These are phyloP conservation scores for Drosophila setosimentum DNA, from an alignment of 2,888 invertebrate species.

Conservation along the genomic window DNA sequence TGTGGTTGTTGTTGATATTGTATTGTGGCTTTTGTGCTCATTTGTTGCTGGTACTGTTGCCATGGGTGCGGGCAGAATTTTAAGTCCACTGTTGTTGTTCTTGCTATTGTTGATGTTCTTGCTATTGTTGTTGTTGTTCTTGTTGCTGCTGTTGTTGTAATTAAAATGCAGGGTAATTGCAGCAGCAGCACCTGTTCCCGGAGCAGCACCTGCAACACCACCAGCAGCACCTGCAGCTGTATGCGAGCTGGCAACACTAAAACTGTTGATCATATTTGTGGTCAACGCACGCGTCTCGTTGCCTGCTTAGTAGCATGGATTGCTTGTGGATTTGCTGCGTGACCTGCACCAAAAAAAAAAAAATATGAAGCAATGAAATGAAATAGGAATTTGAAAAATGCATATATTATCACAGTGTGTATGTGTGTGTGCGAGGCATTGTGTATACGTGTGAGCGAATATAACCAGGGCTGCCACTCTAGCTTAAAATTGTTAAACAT, in stretches of 20 bases:
- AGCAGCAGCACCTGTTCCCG: slow-evolving; percentile 33
- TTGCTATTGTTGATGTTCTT: slow-evolving; percentile 36
- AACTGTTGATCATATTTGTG: slow-evolving; percentile 63
- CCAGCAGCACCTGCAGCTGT: slow-evolving; percentile 35
- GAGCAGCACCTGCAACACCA: slow-evolving; percentile 24
- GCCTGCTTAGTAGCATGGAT: slow-evolving; percentile 38
- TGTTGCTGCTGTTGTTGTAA: slow-evolving; percentile 28
- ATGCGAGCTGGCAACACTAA: slow-evolving; percentile 60
- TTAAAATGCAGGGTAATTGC: slow-evolving; percentile 64
- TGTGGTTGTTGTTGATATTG: slow-evolving; percentile 22
- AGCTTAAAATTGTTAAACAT: slow-evolving; percentile 33
- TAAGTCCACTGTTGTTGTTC: slow-evolving; percentile 43
- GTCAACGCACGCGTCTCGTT: slow-evolving; percentile 14
- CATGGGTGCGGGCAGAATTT: slow-evolving; percentile 32
- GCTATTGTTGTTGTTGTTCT: slow-evolving; percentile 34
- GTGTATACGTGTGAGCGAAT: slow-evolving; percentile 34
- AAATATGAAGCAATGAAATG: slow-evolving; percentile 14
- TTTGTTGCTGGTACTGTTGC: slow-evolving; percentile 19
- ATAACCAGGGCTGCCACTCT: slow-evolving; percentile 57
- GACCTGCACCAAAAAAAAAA: slow-evolving; percentile 41
- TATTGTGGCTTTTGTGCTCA: slow-evolving; percentile 60
- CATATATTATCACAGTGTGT: slow-evolving; percentile 31
- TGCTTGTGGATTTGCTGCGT: slow-evolving; percentile 10
- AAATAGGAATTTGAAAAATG: slow-evolving; percentile 67
- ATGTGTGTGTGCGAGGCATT: slow-evolving; percentile 13